Evolutionary conservation across 1,140 invertebrate species (phyloP).

Genomic region (Brachionus angularis): DNA sequence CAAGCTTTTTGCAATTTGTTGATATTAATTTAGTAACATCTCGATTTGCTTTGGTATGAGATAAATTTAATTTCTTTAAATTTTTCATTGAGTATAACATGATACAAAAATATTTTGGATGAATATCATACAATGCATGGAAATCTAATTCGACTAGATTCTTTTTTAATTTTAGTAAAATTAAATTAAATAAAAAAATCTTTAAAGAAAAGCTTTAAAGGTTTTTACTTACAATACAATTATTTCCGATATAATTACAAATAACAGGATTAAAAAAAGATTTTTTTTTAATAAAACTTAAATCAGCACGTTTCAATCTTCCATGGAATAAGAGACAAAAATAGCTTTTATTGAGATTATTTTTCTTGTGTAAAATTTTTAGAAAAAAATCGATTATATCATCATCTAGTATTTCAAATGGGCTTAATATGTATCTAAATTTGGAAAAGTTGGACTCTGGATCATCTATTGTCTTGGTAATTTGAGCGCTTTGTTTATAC

Average conservation of each 20-base stretch:
- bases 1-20: constrained; percentile 2
- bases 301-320: not conserved
- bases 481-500: not conserved
- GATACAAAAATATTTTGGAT: not conserved
- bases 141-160: constrained; percentile 31
- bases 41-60: constrained; percentile 13
- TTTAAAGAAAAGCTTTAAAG: not conserved
- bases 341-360: constrained; percentile 16
- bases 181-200: not conserved
- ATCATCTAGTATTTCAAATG: constrained; percentile 22
- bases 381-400: not conserved
- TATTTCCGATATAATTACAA: constrained; percentile 16
- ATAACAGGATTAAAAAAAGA: not conserved
- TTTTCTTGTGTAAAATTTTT: constrained; percentile 8
- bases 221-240: constrained; percentile 38
- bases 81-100: constrained; percentile 12
- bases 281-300: constrained; percentile 24
- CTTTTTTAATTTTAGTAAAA: too few species aligned
- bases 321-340: constrained; percentile 1
- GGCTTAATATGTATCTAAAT: not conserved
- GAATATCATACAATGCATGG: not conserved
- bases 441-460: not conserved
- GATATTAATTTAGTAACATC: not conserved
- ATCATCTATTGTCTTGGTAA: not conserved
- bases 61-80: constrained; percentile 19